Conservation (phyloP, 1,140 invertebrate species). For the Hylaeus anthracinus region DNA sequence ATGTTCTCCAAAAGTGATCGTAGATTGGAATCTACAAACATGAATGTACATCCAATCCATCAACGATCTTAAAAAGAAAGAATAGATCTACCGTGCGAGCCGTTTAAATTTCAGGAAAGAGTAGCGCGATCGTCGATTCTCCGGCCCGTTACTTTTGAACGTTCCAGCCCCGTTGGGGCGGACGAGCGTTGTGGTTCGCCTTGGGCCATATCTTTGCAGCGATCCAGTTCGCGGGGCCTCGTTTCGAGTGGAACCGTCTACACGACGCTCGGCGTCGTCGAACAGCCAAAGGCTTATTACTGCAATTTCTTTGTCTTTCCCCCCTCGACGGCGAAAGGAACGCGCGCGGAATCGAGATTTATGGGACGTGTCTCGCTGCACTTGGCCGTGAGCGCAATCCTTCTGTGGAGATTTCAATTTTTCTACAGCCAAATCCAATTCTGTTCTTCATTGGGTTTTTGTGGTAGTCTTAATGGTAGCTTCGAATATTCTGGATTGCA, state of each 20-base stretch:
- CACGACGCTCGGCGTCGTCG: not conserved
- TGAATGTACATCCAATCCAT: too few relatives aligned
- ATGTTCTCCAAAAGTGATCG: too few relatives aligned
- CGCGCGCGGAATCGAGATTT: not conserved
- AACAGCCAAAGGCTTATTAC: not conserved
- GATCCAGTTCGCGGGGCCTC: slow-evolving; percentile 27
- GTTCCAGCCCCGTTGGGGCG: not conserved
- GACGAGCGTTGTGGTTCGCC: slow-evolving; percentile 12
- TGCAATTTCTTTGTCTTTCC: not conserved
- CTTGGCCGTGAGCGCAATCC: not conserved
- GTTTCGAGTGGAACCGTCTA: slow-evolving; percentile 36
- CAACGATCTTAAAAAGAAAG: too few relatives aligned
- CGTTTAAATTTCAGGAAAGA: too few relatives aligned
- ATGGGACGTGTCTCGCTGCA: not conserved
- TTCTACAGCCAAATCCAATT: too few relatives aligned
- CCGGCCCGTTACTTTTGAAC: slow-evolving; percentile 35
- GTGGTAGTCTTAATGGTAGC: too few relatives aligned
- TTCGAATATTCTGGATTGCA: too few relatives aligned
- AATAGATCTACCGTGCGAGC: too few relatives aligned
- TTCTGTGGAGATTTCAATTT: too few relatives aligned
- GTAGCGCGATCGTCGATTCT: not conserved
- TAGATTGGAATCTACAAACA: too few relatives aligned
- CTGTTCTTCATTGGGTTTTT: too few relatives aligned
- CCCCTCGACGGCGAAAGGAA: not conserved
- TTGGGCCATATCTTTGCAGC: slow-evolving; percentile 26